A percentile compares a stretch with the other conserved stretches of the same genome.
These are phyloP conservation scores for Octopus bimaculoides DNA, from an alignment of 1,140 invertebrate species.

Conservation along the genomic window DNA sequence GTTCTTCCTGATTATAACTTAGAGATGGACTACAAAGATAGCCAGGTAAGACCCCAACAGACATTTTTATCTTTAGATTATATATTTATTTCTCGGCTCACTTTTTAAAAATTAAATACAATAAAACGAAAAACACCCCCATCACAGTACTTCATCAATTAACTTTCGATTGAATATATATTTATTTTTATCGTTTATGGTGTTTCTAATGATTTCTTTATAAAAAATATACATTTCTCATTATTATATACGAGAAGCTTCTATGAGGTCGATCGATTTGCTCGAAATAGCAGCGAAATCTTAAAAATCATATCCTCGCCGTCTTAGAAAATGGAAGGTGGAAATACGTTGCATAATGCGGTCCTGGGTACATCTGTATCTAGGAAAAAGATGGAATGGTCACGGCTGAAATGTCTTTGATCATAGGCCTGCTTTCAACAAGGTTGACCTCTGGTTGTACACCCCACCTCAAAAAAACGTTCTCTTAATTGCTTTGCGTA, in stretches of 20 bases:
- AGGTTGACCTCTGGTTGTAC: not conserved
- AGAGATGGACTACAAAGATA: conserved; percentile 92
- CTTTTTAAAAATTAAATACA: not conserved
- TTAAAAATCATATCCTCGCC: no score
- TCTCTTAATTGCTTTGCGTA: not conserved
- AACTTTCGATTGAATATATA: not conserved
- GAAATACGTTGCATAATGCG: no score
- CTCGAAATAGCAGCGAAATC: no score
- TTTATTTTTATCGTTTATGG: not conserved
- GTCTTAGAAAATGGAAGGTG: no score
- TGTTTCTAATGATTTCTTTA: not conserved
- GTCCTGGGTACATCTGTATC: no score
- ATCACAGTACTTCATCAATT: not conserved
- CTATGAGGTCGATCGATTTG: no score
- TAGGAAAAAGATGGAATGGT: not conserved
- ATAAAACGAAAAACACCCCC: not conserved
- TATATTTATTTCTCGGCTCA: not conserved
- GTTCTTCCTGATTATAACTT: conserved; percentile 89
- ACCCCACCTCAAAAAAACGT: not conserved
- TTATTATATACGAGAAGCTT: no score
- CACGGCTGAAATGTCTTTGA: not conserved
- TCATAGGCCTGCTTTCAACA: not conserved
- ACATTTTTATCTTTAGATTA: not conserved
- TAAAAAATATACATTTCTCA: not conserved
- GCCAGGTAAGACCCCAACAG: conserved; percentile 72